phyloP scores from a whole-genome alignment of 2,888 invertebrate species.

The Drosophila kuntzei region DNA sequence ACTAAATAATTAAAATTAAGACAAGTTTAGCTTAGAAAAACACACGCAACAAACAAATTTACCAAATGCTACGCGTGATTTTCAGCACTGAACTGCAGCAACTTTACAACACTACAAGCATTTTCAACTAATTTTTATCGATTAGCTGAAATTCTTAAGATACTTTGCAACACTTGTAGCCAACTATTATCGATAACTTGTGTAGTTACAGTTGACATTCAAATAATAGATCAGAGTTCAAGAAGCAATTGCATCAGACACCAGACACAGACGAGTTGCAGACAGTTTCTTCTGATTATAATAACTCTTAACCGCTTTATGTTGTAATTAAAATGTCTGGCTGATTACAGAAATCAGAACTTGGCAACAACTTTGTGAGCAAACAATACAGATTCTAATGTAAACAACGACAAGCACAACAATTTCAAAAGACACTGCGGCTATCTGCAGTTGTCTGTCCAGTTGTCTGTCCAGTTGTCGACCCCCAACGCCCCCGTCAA shows the following conservation, averaged over 20 bases:
- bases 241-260: constrained; percentile 32
- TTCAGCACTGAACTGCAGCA: constrained; percentile 31
- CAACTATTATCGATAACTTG: constrained; percentile 7
- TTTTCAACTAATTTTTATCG: constrained; percentile 32
- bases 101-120: constrained; percentile 34
- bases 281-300: constrained; percentile 54
- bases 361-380: constrained; percentile 42
- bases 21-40: constrained; percentile 15
- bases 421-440: background rate
- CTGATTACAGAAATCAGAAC: constrained; percentile 56
- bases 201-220: constrained; percentile 29
- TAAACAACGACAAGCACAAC: constrained; percentile 13
- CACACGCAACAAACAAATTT: constrained; percentile 63
- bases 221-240: constrained; percentile 13
- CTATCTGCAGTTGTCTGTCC: constrained; percentile 28
- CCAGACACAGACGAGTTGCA: constrained; percentile 24
- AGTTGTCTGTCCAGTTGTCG: constrained; percentile 13
- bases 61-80: constrained; percentile 25
- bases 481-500: constrained; percentile 23
- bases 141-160: constrained; percentile 2
- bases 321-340: constrained; percentile 61
- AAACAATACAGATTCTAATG: constrained; percentile 25
- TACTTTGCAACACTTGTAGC: constrained; percentile 36
- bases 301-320: constrained; percentile 38
- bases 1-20: constrained; percentile 28